Evolutionary conservation across 35 echinoderm and acorn worm species (phyloP).

Genomic region (Acanthaster planci): DNA sequence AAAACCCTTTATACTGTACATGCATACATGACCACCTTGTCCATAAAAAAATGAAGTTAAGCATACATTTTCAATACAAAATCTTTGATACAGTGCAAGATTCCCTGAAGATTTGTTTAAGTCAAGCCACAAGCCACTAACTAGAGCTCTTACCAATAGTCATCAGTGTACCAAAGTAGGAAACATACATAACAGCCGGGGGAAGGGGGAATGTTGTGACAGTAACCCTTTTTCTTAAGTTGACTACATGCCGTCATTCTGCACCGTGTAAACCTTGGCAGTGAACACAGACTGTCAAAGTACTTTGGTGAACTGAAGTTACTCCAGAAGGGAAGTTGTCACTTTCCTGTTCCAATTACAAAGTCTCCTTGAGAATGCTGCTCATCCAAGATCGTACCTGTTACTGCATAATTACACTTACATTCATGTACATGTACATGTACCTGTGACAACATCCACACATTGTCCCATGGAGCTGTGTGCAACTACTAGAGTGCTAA

Average conservation of each 20-base stretch:
- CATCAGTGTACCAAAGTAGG: too few species aligned
- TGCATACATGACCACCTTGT: too few species aligned
- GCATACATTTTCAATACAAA: too few species aligned
- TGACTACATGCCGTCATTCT: too few species aligned
- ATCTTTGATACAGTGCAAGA: too few species aligned
- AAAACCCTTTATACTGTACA: too few species aligned
- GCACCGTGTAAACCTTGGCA: too few species aligned
- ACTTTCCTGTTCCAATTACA: conserved; percentile 17
- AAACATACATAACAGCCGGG: background rate
- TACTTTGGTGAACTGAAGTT: background rate
- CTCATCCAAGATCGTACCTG: background rate
- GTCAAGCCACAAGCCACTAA: too few species aligned
- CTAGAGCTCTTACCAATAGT: too few species aligned
- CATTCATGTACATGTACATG: background rate
- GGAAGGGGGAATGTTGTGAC: background rate
- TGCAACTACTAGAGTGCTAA: background rate
- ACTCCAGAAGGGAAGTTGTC: background rate
- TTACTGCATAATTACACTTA: background rate
- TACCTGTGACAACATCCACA: background rate
- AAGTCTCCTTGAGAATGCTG: background rate
- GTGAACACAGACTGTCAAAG: background rate
- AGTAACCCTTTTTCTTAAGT: too few species aligned
- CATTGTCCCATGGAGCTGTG: background rate
- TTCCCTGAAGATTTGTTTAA: too few species aligned
- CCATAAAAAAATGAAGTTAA: too few species aligned